These are phyloP conservation scores for Alsophila aescularia DNA, from an alignment of 2,888 invertebrate species.

Conservation along the genomic window DNA sequence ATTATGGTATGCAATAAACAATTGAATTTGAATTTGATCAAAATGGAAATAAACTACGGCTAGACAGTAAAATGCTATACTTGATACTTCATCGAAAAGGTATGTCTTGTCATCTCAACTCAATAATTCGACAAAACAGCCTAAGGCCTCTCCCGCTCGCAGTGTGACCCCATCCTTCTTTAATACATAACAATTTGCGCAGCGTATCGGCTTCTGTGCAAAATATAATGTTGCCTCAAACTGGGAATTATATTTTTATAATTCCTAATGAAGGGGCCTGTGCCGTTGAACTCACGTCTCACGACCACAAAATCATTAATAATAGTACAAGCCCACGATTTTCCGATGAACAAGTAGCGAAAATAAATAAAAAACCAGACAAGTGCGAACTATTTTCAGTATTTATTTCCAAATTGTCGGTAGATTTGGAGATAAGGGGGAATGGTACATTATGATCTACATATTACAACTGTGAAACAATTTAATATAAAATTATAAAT, in stretches of 20 bases:
- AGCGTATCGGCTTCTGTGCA: constrained; percentile 59
- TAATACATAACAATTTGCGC: constrained; percentile 62
- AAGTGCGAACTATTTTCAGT: too few relatives aligned
- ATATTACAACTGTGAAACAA: too few relatives aligned
- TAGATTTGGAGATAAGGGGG: too few relatives aligned
- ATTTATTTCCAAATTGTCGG: too few relatives aligned
- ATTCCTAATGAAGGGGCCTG: constrained; percentile 67
- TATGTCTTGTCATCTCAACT: background rate
- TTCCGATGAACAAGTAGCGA: background rate
- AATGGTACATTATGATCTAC: too few relatives aligned
- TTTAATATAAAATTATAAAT: too few relatives aligned
- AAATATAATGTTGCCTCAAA: constrained; percentile 42
- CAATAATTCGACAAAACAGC: background rate
- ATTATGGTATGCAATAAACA: too few relatives aligned
- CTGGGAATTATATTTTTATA: constrained; percentile 73
- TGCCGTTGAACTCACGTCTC: constrained; percentile 47
- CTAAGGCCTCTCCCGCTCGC: constrained; percentile 27
- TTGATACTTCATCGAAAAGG: background rate
- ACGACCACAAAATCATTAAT: too few relatives aligned
- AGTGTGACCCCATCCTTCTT: constrained; percentile 34
- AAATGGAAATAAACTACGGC: background rate
- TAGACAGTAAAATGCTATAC: background rate
- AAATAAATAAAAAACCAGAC: too few relatives aligned
- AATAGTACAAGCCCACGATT: too few relatives aligned
- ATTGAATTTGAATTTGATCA: too few relatives aligned